Evolutionary conservation across 2,888 invertebrate genomes (phyloP), one percentile per base, ranked within the genome.

Genomic region (Seira ritae): DNA sequence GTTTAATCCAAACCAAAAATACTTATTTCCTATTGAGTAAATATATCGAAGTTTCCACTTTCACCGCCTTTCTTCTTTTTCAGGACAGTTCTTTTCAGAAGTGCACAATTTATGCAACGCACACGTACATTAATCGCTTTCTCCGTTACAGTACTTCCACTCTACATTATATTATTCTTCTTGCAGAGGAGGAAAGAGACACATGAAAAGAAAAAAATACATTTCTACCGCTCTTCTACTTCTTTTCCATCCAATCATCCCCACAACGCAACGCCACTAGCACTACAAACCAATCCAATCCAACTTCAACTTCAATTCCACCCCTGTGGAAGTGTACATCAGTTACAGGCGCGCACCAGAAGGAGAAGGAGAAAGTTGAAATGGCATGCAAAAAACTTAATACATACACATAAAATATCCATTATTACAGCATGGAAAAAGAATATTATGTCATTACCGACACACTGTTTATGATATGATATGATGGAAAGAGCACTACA

Each of bases 91-190:
- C n/a, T n/a, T n/a, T 42, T 42, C 6, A 12, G 70, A 71, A 50
- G 31, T 71, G 19, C 22, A 23, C 55, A 55, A 68, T 42, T 72
- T 72, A 72, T 72, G 72, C 60, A 60, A 72, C 22, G 60, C 62
- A 72, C 31, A 60, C 15, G 72, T 23, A 60, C 62, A 72, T 72
- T 72, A 72, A 72, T 72, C 72, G 42, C 50, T 71, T 68, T 68
- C 24, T 3, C 17, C 15, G n/a, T n/a, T n/a, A n/a, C n/a, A n/a
- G n/a, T n/a, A n/a, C n/a, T n/a, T n/a, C n/a, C n/a, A n/a, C n/a
- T n/a, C n/a, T n/a, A n/a, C n/a, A n/a, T n/a, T n/a, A n/a, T n/a
- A n/a, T n/a, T n/a, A n/a, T n/a, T n/a, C 3, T n/a, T 50, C 50
- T n/a, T n/a, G 50, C 50, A 50, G 12, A 50, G 50, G 6, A 12